A percentile compares a stretch with the other conserved stretches of the same genome.
These are phyloP conservation scores for Sus cebifrons DNA, from an alignment of 2,797 vertebrate species.

Conservation along the genomic window DNA sequence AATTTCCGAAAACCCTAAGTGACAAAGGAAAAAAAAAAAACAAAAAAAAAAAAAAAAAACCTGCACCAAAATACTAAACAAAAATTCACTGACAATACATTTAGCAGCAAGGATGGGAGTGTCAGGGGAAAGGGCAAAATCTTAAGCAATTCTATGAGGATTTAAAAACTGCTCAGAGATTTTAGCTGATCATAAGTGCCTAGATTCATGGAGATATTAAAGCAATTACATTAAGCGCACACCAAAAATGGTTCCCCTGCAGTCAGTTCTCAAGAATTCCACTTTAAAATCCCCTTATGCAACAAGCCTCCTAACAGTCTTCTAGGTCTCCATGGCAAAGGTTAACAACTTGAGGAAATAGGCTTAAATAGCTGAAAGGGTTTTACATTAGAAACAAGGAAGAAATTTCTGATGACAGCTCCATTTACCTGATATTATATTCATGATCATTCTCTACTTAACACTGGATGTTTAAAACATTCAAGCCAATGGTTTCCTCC, in stretches of 20 bases:
- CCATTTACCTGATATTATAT: constrained; percentile 50
- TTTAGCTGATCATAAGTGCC: neutral
- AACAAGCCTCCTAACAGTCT: constrained; percentile 21
- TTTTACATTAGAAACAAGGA: constrained; percentile 36
- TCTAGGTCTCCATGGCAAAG: constrained; percentile 47
- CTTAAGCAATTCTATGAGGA: constrained; percentile 37
- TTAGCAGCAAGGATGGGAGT: neutral
- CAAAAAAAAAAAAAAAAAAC: constrained; percentile 29
- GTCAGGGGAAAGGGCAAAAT: neutral
- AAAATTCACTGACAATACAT: neutral
- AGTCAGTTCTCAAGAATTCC: constrained; percentile 29
- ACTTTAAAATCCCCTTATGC: constrained; percentile 66
- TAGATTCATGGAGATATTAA: constrained; percentile 27
- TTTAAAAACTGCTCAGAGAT: constrained; percentile 1
- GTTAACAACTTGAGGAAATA: constrained; percentile 60
- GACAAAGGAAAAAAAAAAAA: neutral
- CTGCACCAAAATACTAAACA: neutral
- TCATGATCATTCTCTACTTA: constrained; percentile 1
- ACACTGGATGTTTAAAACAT: neutral
- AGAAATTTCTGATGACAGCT: neutral
- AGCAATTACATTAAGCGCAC: constrained; percentile 58
- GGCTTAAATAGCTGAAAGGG: constrained; percentile 13
- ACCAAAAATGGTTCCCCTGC: constrained; percentile 58
- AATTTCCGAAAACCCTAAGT: constrained; percentile 30
- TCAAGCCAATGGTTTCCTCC: neutral